Evolutionary conservation across 2,797 vertebrate species (phyloP).

Genomic region (Dermochelys coriacea): DNA sequence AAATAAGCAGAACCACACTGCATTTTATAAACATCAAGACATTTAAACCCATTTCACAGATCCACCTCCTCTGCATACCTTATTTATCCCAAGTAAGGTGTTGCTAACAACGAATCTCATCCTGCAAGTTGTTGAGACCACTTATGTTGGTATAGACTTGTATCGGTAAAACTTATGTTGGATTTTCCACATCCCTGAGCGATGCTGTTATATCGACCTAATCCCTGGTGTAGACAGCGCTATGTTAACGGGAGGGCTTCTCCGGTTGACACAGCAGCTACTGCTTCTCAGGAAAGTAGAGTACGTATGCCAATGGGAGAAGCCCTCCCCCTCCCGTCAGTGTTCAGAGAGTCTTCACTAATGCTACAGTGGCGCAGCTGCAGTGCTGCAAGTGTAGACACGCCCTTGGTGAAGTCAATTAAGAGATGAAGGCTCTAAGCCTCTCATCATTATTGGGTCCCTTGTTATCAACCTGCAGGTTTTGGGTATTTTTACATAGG

Average conservation of each 20-base stretch:
- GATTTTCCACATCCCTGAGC: not conserved
- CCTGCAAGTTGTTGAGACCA: not conserved
- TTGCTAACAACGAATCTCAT: not conserved
- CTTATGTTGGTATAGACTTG: not conserved
- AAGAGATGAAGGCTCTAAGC: not conserved
- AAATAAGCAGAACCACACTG: not conserved
- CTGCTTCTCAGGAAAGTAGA: not conserved
- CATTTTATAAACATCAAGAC: not conserved
- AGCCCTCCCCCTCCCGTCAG: not conserved
- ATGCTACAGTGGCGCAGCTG: not conserved
- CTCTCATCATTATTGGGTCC: too few relatives aligned
- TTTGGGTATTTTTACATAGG: too few relatives aligned
- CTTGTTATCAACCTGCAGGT: too few relatives aligned
- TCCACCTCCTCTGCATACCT: accelerated
- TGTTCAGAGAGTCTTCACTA: not conserved
- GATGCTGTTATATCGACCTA: not conserved
- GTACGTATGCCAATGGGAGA: not conserved
- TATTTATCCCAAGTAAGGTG: not conserved
- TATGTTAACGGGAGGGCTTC: not conserved
- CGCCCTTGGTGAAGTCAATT: not conserved
- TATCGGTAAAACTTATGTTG: not conserved
- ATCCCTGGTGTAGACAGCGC: not conserved
- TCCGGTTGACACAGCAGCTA: not conserved
- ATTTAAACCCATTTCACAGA: not conserved
- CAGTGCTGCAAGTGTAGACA: not conserved